Evolutionary conservation across 2,113 vertebrate genomes (phyloP), one percentile per base, ranked within the genome.

Genomic region (Pachycephala philippinensis): DNA sequence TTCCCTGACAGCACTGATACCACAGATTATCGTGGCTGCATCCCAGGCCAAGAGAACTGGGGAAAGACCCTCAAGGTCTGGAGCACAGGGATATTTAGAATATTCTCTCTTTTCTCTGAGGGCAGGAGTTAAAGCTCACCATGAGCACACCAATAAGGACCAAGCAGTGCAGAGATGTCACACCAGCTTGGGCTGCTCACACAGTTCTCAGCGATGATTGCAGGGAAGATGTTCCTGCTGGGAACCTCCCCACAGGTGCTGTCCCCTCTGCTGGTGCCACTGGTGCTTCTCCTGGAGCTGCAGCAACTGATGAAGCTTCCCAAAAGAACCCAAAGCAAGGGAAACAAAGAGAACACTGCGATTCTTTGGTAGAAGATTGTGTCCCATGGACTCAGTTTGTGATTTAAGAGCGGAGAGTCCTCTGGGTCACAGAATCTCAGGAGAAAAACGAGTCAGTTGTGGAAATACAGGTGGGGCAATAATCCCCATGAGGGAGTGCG

Each of bases 401-500:
- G 37, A 42, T 78, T 44, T n/a, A 40, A 50, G 31, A 56, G 18
- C 1, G 23, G 15, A 9, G 26, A 30, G 16, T 37, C 30, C 52
- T 50, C 59, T 47, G 39, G 50, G 44, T n/a, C 59, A n/a, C 2
- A 28, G 27, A 42, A 27, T 15, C 5, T 33, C 45, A 74, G 56
- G 53, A 40, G 11, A 54, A 30, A 37, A 4, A 1, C 0, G 1
- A 64, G 50, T 17, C 45, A 37, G 37, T 2, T 33, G 52, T 23
- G 12, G 76, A 33, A 75, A 66, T 27, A 4, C 61, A 91, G 84
- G 70, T 60, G 74, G 40, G 54, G n/a, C 47, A 60, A 7, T 0
- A 30, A 68, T 6, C 39, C 53, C 40, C 13, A 2, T 0, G 22
- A n/a, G 6, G 33, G 37, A 11, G 49, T 1, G 26, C 1, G 49